These are phyloP conservation scores for Etia nguti DNA, from an alignment of 2,113 vertebrate genomes.

Conservation along the genomic window DNA sequence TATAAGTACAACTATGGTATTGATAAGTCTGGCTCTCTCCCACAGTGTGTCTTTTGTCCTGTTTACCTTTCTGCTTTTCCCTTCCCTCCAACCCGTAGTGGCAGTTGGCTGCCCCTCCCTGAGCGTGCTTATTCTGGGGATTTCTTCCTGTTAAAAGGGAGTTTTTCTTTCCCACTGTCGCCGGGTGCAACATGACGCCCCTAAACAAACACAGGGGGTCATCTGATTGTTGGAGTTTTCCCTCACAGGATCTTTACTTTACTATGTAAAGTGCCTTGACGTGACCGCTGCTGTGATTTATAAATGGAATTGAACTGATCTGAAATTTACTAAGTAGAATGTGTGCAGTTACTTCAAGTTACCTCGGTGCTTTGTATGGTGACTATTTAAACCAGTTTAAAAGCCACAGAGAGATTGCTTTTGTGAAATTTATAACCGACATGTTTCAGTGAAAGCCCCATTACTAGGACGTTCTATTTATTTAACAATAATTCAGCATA, in stretches of 20 bases:
- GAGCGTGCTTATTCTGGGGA: not conserved
- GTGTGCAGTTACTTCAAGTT: not conserved
- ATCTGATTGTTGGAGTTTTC: not conserved
- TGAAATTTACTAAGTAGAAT: not conserved
- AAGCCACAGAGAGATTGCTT: not conserved
- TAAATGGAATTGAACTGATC: not conserved
- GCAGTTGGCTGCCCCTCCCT: not conserved
- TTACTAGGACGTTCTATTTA: not conserved
- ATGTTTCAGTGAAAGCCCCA: not conserved
- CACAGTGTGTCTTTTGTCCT: not conserved
- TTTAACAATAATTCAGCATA: not conserved
- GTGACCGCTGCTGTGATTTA: not conserved
- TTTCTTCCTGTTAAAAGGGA: not conserved
- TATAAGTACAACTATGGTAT: not conserved
- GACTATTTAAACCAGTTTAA: not conserved
- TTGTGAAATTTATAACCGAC: not conserved
- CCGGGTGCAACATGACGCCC: not conserved
- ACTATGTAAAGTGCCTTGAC: not conserved
- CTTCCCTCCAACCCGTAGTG: not conserved
- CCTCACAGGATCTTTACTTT: not conserved
- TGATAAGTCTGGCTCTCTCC: not conserved
- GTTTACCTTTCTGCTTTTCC: not conserved
- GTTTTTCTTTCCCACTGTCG: not conserved
- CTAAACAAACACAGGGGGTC: not conserved
- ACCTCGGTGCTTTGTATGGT: not conserved